Percentiles rank a stretch among this genome's conserved stretches.
Conservation (phyloP, 2,797 vertebrate species). For the Etheostoma perlongum region DNA sequence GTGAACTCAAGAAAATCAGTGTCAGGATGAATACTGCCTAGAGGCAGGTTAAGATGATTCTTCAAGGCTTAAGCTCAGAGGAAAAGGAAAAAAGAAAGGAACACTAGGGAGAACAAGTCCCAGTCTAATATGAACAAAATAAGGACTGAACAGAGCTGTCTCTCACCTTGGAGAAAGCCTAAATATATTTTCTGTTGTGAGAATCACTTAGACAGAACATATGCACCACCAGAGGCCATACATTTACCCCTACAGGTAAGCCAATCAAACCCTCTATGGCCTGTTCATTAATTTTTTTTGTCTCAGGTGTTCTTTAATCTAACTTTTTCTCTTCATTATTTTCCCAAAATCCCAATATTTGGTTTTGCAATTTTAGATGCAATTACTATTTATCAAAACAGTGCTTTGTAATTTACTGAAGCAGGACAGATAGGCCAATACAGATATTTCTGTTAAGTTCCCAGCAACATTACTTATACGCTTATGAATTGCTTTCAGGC, state of each 20-base stretch:
- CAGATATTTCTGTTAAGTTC: slow-evolving; percentile 16
- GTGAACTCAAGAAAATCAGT: slow-evolving; percentile 67
- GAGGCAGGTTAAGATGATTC: slow-evolving; percentile 78
- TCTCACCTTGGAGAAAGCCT: slow-evolving; percentile 63
- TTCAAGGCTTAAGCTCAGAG: slow-evolving; percentile 77
- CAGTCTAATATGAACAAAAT: slow-evolving; percentile 74
- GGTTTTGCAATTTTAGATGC: background rate
- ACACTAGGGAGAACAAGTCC: slow-evolving; percentile 70
- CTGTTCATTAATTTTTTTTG: background rate
- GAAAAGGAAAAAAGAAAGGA: slow-evolving; percentile 75
- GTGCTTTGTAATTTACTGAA: background rate
- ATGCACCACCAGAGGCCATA: slow-evolving; percentile 16
- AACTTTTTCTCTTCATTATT: background rate
- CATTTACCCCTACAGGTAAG: slow-evolving; percentile 9
- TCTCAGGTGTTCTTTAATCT: background rate
- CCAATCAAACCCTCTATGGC: background rate
- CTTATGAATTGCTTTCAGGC: slow-evolving; percentile 29
- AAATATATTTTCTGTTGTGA: slow-evolving; percentile 65
- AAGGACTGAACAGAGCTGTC: slow-evolving; percentile 67
- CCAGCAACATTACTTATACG: slow-evolving; percentile 11
- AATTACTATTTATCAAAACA: background rate
- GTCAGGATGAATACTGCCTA: slow-evolving; percentile 78
- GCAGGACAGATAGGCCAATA: background rate
- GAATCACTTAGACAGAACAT: slow-evolving; percentile 58
- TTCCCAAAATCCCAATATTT: background rate